These are phyloP conservation scores for Lasioglossum zephyrum DNA, from an alignment of 2,888 invertebrate species.

Conservation along the genomic window DNA sequence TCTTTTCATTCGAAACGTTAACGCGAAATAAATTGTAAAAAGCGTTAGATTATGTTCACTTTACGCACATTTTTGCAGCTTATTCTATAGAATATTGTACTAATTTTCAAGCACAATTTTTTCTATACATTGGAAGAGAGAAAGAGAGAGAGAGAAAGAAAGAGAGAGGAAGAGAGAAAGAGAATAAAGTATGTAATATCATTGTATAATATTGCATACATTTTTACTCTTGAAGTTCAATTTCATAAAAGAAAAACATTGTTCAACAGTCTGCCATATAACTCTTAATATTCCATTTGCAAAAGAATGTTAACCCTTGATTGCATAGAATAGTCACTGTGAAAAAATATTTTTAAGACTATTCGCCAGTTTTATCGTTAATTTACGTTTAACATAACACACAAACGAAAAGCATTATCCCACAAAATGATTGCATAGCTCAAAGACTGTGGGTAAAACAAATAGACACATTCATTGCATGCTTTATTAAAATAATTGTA, in stretches of 20 bases:
- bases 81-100: conserved; percentile 73
- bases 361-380: conserved; percentile 37
- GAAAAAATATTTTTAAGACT: conserved; percentile 22
- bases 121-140: conserved; percentile 67
- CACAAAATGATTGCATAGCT: conserved; percentile 31
- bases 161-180: conserved; percentile 20
- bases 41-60: conserved; percentile 79
- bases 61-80: conserved; percentile 81
- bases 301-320: conserved; percentile 71
- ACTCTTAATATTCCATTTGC: conserved; percentile 66
- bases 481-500: conserved; percentile 37
- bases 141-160: conserved; percentile 32
- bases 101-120: conserved; percentile 77
- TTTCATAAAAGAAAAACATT: conserved; percentile 59
- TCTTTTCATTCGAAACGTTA: conserved; percentile 70
- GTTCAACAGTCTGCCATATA: conserved; percentile 67
- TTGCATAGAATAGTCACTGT: conserved; percentile 58
- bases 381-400: conserved; percentile 22
- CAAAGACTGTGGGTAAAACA: conserved; percentile 19
- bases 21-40: conserved; percentile 78
- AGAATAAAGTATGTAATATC: conserved; percentile 71
- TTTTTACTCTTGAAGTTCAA: conserved; percentile 73
- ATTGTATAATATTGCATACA: conserved; percentile 74
- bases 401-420: conserved; percentile 38
- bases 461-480: conserved; percentile 21